Evolutionary conservation across 2,888 invertebrate genomes (phyloP), one percentile per base, ranked within the genome.

Genomic region (Lucinisca nassula): DNA sequence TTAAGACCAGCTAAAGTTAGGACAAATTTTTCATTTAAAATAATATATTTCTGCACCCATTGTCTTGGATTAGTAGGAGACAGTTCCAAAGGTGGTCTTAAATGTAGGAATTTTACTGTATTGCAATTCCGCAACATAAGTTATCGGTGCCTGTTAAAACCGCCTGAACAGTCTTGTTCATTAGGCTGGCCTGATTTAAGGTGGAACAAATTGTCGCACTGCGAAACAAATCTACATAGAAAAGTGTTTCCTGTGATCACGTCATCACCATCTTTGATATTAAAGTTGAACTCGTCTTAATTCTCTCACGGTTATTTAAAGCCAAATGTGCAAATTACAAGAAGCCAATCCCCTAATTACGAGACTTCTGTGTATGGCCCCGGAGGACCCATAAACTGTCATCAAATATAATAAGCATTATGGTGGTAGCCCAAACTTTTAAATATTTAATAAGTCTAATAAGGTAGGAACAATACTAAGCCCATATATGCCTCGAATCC

Each of bases 271-370:
- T 32, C 40, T 73, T 40, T 73, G 73, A 40, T 27, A 40, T n/a
- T n/a, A 32, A 73, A 40, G 73, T 37, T 35, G n/a, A 38, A 67
- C 35, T 21, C 51, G 37, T 51, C 77, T 35, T 27, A 8, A 8
- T 12, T 73, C 78, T 85, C 82, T 82, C 85, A 85, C 79, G 85
- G 82, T 75, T 12, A 75, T 79, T 80, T 40, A 61, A 17, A 24
- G 17, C 3, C 32, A 35, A 78, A 24, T 40, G 24, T 0, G 35
- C 27, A 82, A 37, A 58, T 77, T 37, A 77, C 70, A 27, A 51
- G 37, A 32, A 72, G 37, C 14, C 35, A 17, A 32, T 27, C 77
- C 76, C 51, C 38, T 70, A 21, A 73, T 73, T 38, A 10, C 24
- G 32, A 73, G 32, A 74, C 55, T 32, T 55, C 27, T 58, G 55